Percentiles rank a stretch among this genome's conserved stretches.
Evolutionary conservation across 2,113 vertebrate species (phyloP).

Genomic region (Anser brachyrhynchus): DNA sequence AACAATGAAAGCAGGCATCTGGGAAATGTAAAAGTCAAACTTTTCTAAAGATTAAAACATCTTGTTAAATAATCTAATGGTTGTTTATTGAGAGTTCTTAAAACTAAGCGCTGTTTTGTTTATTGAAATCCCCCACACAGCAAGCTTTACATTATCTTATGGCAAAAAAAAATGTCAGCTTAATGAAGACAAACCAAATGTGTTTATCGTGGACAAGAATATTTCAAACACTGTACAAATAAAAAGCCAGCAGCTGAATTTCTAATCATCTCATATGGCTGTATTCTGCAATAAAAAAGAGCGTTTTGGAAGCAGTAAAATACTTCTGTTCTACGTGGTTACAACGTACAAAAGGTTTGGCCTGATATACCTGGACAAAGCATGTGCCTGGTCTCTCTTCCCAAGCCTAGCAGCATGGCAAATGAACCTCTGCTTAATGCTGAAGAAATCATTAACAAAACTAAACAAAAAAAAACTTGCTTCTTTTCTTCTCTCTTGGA

Average conservation of each 20-base stretch:
- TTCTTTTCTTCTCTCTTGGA: not conserved
- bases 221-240: conserved; percentile 66
- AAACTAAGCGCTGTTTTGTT: conserved; percentile 75
- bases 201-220: conserved; percentile 52
- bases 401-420: not conserved
- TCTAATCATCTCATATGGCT: conserved; percentile 22
- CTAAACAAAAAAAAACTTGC: not conserved
- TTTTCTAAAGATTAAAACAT: conserved; percentile 69
- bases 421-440: not conserved
- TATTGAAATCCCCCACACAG: conserved; percentile 71
- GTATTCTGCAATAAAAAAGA: not conserved
- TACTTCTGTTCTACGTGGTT: not conserved
- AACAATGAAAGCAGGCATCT: conserved; percentile 56
- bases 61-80: conserved; percentile 62
- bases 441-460: not conserved
- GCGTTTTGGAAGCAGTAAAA: not conserved
- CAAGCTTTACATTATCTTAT: conserved; percentile 25
- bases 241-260: conserved; percentile 26
- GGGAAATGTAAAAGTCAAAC: conserved; percentile 74
- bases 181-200: conserved; percentile 71
- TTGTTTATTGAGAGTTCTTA: conserved; percentile 75
- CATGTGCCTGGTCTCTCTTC: not conserved
- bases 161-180: conserved; percentile 67
- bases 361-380: not conserved
- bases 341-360: not conserved